Percentiles rank a stretch among this genome's conserved stretches.
phyloP scores from a whole-genome alignment of 2,113 vertebrate species.

The Propithecus coquereli region DNA sequence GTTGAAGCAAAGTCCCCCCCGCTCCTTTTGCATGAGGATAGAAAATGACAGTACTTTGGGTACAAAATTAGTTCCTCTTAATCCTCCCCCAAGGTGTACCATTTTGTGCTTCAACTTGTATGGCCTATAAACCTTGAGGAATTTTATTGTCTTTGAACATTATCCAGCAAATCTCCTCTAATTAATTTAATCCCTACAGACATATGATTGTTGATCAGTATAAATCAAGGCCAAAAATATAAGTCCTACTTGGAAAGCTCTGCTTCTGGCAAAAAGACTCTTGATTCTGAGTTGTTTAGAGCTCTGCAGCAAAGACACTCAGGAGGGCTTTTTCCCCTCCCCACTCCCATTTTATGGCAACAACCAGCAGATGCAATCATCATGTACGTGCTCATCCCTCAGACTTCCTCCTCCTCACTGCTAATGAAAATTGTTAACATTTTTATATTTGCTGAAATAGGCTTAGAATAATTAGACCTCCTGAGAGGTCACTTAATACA shows the following conservation, averaged over 20 bases:
- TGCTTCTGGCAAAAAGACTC: conserved; percentile 22
- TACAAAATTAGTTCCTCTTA: conserved; percentile 51
- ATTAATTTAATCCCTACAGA: conserved; percentile 75
- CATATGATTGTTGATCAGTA: conserved; percentile 61
- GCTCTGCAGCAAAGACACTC: background rate
- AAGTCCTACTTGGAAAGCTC: conserved; percentile 34
- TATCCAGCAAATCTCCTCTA: conserved; percentile 71
- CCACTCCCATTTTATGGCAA: background rate
- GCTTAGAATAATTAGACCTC: background rate
- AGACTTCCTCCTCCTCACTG: background rate
- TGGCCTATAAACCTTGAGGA: conserved; percentile 58
- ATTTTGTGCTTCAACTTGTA: conserved; percentile 59
- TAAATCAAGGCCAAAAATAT: conserved; percentile 60
- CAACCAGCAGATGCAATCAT: background rate
- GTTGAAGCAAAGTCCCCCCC: background rate
- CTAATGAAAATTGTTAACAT: background rate
- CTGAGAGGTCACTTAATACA: background rate
- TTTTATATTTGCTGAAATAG: background rate
- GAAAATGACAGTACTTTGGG: conserved; percentile 15
- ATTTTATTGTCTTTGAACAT: conserved; percentile 70
- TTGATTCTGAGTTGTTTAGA: background rate
- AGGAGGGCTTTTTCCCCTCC: background rate
- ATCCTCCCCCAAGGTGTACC: conserved; percentile 51
- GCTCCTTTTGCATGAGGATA: background rate
- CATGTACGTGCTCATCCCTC: background rate